Evolutionary conservation across 2,888 invertebrate species (phyloP), one percentile per base, ranked within the genome.

Genomic region (Oithona nana): DNA sequence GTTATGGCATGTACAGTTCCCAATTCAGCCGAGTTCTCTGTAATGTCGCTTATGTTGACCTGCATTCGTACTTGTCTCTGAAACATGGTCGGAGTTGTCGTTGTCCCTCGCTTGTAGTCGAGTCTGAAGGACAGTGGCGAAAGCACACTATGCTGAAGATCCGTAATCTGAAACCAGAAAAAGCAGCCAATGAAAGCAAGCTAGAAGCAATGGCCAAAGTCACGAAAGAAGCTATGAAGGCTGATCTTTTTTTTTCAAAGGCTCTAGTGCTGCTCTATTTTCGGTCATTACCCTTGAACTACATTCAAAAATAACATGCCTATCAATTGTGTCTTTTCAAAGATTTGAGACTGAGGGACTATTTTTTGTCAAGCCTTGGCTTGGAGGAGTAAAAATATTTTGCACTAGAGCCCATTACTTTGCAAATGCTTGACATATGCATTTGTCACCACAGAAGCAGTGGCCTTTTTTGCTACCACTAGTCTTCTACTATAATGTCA

Each of bases 101-200:
- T 71, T 54, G 88, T 86, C 24, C 88, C 92, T 57, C 97, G 78
- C 72, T 93, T 90, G 76, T 97, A 98, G 73, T 98, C 97, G 64
- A 97, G 95, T 62, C 92, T 82, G 77, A 98, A 98, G 48, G 94
- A 93, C 81, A 93, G 93, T 57, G 97, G 94, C 66, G 93, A 93
- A 30, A 92, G 82, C n/a, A 98, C 97, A 71, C 90, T 95, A 77
- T 98, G 98, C 56, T 89, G 90, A 69, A 94, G 74, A 74, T 94
- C 93, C 20, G 92, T 87, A 81, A 94, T 92, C 92, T 92, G 75
- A 3, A 75, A 75, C 57, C 28, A 49, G 59, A 64, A 28, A 11
- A 16, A 16, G 6, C 39, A 39, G 8, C 51, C 24, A 6, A 20
- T 11, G n/a, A 52, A 52, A 52, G 6, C 6, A 52, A 13, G 20